Evolutionary conservation across 2,888 invertebrate species (phyloP), one percentile per base, ranked within the genome.

Genomic region (Temnothorax rugatulus): DNA sequence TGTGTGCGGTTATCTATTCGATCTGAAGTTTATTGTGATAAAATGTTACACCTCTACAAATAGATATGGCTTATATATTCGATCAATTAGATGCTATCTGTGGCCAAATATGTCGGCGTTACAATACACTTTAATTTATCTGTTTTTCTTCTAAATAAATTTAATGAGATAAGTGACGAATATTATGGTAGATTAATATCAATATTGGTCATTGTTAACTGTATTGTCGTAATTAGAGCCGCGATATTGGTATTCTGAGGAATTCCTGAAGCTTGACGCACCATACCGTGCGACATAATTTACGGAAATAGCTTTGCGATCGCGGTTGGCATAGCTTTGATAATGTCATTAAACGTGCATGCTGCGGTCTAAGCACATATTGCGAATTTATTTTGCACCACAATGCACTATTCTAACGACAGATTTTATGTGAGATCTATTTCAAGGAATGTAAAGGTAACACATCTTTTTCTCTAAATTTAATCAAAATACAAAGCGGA

Each of bases 161-260:
- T 73, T 86, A 84, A 88, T 69, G 50, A 8, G 68, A 86, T 68
- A 63, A 82, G 66, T 71, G 29, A 41, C 47, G 69, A 66, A 64
- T 69, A 44, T 18, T 21, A 66, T 13, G 75, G 52, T 77, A 79
- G 90, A 85, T 92, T 91, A 91, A 93, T 91, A 91, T 90, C 91
- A 90, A 93, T 93, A 93, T 93, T 89, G 91, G 90, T 90, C 86
- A 83, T 88, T 90, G 91, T 90, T 92, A 91, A 92, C 88, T 90
- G 87, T 88, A 87, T 87, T 76, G 64, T 85, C 85, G 90, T 91
- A 92, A 91, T 91, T 90, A 92, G 90, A 90, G 89, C 86, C 82
- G 83, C 73, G 85, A 90, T 90, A 91, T 91, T 90, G 92, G 92
- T 88, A 91, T 91, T 92, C 90, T 83, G 89, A 90, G 90, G 87